These are phyloP conservation scores for Lobophora halterata DNA, from an alignment of 2,888 invertebrate genomes.

Conservation along the genomic window DNA sequence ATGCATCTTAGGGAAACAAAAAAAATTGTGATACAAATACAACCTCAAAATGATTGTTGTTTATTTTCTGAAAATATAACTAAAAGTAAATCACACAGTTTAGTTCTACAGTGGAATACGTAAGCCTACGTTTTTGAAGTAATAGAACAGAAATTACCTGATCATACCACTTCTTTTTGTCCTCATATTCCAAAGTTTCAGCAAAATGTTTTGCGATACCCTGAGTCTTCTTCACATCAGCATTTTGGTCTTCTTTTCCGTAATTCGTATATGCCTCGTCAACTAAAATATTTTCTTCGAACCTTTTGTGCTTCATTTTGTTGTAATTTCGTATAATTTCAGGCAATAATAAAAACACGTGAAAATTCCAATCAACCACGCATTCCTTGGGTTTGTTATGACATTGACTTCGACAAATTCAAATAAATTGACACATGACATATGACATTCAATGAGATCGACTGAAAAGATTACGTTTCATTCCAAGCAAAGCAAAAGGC, in stretches of 20 bases:
- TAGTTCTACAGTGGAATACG: neutral
- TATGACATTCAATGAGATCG: neutral
- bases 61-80: slow-evolving; percentile 3
- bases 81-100: neutral
- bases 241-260: slow-evolving; percentile 65
- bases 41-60: slow-evolving; percentile 15
- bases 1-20: no score
- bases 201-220: slow-evolving; percentile 74
- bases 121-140: neutral
- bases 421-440: slow-evolving; percentile 4
- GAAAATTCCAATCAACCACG: slow-evolving; percentile 28
- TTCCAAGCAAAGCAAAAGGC: neutral
- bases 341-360: slow-evolving; percentile 41
- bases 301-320: slow-evolving; percentile 75
- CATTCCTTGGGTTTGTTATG: slow-evolving; percentile 17
- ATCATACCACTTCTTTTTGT: slow-evolving; percentile 84
- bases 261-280: slow-evolving; percentile 75
- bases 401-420: slow-evolving; percentile 27
- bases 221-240: slow-evolving; percentile 65
- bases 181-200: slow-evolving; percentile 72
- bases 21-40: no score
- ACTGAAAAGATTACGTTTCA: neutral
- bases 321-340: slow-evolving; percentile 20
- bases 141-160: slow-evolving; percentile 60
- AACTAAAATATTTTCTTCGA: slow-evolving; percentile 73